These are phyloP conservation scores for Pilophorus perplexus DNA, from an alignment of 2,888 invertebrate genomes.

Conservation along the genomic window DNA sequence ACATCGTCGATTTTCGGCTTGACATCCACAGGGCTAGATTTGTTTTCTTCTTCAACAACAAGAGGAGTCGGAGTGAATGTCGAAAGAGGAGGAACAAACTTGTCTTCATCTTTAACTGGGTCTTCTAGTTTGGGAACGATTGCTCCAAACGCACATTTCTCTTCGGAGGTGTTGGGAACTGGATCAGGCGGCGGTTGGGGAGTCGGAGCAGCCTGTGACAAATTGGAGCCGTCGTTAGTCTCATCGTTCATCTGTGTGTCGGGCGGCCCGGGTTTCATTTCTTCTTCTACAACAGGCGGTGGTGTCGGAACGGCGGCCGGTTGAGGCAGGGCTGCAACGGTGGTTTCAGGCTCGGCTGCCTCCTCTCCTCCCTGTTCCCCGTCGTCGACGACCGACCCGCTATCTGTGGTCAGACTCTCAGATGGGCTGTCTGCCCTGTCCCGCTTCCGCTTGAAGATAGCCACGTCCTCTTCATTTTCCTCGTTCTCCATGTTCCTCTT, in stretches of 20 bases:
- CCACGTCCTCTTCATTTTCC: constrained; percentile 60
- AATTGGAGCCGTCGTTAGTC: constrained; percentile 26
- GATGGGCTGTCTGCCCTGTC: constrained; percentile 73
- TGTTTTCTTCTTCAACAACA: constrained; percentile 40
- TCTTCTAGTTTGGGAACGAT: constrained; percentile 40
- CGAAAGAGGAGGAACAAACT: constrained; percentile 31
- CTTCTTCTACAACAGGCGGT: constrained; percentile 35
- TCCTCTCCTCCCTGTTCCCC: constrained; percentile 53
- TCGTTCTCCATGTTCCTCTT: constrained; percentile 53
- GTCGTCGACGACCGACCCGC: constrained; percentile 75
- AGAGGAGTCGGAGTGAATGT: constrained; percentile 14
- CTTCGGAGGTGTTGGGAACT: constrained; percentile 41
- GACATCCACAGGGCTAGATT: constrained; percentile 34
- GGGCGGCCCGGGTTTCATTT: constrained; percentile 19
- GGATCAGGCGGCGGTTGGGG: constrained; percentile 12
- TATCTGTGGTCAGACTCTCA: constrained; percentile 80
- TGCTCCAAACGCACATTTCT: constrained; percentile 26
- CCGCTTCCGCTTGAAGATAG: constrained; percentile 56
- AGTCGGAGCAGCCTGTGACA: constrained; percentile 18
- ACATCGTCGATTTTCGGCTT: constrained; percentile 47
- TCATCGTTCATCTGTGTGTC: constrained; percentile 21
- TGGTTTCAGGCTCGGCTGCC: constrained; percentile 39
- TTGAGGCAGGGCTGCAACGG: constrained; percentile 31
- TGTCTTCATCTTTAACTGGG: constrained; percentile 35
- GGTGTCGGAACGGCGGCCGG: constrained; percentile 22